Conservation (phyloP, 2,797 vertebrate genomes). For the Okamejei kenojei region DNA sequence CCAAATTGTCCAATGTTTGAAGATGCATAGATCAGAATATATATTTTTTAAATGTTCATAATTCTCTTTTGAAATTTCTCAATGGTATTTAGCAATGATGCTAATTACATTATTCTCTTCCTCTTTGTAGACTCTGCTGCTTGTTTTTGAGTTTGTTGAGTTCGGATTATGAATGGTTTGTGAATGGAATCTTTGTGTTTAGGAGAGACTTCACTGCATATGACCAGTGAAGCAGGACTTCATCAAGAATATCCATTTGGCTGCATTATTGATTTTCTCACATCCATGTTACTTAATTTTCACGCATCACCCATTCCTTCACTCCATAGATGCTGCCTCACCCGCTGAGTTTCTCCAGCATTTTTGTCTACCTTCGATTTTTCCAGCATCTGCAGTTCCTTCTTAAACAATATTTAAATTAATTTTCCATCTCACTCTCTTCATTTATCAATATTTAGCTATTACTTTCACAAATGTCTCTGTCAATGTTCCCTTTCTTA, state of each 20-base stretch:
- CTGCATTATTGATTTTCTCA: neutral
- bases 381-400: too few species aligned
- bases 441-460: neutral
- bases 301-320: too few species aligned
- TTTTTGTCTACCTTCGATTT: too few species aligned
- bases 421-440: neutral
- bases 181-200: neutral
- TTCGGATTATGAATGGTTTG: neutral
- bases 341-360: too few species aligned
- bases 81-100: neutral
- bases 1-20: neutral
- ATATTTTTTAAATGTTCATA: neutral
- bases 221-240: neutral
- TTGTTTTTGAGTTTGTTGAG: neutral
- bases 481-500: neutral
- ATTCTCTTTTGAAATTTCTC: neutral
- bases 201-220: neutral
- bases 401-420: too few species aligned
- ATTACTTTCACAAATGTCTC: neutral
- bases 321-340: too few species aligned
- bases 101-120: neutral
- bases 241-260: too few species aligned
- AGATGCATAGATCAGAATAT: neutral
- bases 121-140: neutral
- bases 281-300: neutral